phyloP scores from a whole-genome alignment of 2,888 invertebrate species.

The Thecocarcelia acutangulata region DNA sequence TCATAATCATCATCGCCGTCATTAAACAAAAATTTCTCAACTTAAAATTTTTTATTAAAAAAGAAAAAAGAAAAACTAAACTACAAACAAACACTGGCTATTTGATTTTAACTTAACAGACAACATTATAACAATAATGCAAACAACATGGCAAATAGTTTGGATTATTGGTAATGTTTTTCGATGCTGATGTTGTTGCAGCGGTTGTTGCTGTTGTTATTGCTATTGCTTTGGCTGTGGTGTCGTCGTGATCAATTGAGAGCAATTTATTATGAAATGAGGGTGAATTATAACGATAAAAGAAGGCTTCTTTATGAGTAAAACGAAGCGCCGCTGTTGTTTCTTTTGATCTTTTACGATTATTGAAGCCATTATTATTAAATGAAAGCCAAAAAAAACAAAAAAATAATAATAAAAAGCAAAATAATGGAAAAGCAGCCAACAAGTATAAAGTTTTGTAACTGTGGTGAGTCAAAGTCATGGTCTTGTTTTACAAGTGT shows the following conservation, averaged over 20 bases:
- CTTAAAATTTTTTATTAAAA: constrained; percentile 38
- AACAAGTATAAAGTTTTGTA: constrained; percentile 13
- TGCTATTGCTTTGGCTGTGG: constrained; percentile 28
- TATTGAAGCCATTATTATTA: constrained; percentile 67
- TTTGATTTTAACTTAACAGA: constrained; percentile 23
- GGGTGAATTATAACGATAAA: constrained; percentile 81
- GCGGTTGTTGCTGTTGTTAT: constrained; percentile 19
- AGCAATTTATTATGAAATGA: constrained; percentile 82
- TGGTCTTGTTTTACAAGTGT: constrained; percentile 55
- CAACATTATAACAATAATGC: constrained; percentile 40
- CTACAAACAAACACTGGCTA: constrained; percentile 36
- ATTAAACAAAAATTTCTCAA: constrained; percentile 47
- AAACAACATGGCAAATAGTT: constrained; percentile 51
- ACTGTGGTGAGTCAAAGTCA: constrained; percentile 38
- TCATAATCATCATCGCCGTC: not conserved
- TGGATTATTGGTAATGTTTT: constrained; percentile 30
- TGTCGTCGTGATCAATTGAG: constrained; percentile 81
- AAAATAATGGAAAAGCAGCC: constrained; percentile 2
- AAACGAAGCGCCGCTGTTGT: constrained; percentile 69
- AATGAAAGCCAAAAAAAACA: constrained; percentile 4
- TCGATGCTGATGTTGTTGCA: constrained; percentile 33
- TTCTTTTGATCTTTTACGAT: constrained; percentile 77
- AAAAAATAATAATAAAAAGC: not conserved
- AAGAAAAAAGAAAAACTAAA: constrained; percentile 26
- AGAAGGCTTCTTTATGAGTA: constrained; percentile 72